Percentiles rank a stretch among this genome's conserved stretches.
These are phyloP conservation scores for Congeria kusceri DNA, from an alignment of 2,888 invertebrate species.

Conservation along the genomic window DNA sequence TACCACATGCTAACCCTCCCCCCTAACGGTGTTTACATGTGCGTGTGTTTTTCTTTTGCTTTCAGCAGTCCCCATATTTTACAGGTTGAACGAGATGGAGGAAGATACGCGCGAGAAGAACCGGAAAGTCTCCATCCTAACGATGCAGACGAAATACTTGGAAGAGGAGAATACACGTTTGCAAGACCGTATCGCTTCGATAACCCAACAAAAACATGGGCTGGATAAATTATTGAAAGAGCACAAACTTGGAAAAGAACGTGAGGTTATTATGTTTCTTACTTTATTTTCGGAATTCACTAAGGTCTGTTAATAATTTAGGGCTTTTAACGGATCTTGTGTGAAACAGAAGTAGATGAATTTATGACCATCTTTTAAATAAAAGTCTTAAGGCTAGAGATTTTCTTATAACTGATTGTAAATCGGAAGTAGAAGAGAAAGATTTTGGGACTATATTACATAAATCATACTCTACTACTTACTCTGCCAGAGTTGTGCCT, in stretches of 20 bases:
- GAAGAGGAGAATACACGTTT: constrained; percentile 83
- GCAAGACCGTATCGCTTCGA: constrained; percentile 78
- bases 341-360: too few relatives aligned
- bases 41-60: constrained; percentile 43
- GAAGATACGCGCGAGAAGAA: constrained; percentile 79
- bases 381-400: too few relatives aligned
- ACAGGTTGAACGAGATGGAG: constrained; percentile 82
- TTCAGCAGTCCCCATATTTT: constrained; percentile 72
- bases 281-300: too few relatives aligned
- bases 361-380: too few relatives aligned
- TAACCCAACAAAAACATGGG: constrained; percentile 79
- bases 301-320: too few relatives aligned
- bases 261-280: constrained; percentile 67
- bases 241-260: constrained; percentile 75
- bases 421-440: too few relatives aligned
- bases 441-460: too few relatives aligned
- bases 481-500: too few relatives aligned
- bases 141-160: constrained; percentile 78
- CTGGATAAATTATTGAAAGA: constrained; percentile 80
- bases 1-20: constrained; percentile 48
- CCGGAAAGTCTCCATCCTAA: constrained; percentile 78
- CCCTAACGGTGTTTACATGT: constrained; percentile 29
- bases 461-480: too few relatives aligned
- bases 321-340: too few relatives aligned
- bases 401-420: too few relatives aligned